Conservation (phyloP, 2,888 invertebrate genomes). For the Acrocyrtus sp. region DNA sequence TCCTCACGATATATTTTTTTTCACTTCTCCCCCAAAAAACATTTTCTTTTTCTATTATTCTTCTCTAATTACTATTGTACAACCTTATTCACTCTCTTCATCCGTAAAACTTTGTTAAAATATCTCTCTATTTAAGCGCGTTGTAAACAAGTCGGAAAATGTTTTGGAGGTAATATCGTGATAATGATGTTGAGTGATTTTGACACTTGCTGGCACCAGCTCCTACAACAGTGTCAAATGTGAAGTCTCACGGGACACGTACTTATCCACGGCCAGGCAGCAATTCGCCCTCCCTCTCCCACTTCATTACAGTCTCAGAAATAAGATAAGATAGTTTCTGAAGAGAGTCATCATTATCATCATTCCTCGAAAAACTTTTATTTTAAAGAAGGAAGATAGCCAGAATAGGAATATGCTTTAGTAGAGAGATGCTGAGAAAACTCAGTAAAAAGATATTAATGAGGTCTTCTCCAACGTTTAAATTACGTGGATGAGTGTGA, state of each 20-base stretch:
- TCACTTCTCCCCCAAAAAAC: too few relatives aligned
- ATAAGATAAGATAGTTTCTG: conserved; percentile 42
- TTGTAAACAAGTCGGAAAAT: conserved; percentile 29
- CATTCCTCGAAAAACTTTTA: too few relatives aligned
- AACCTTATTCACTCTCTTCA: too few relatives aligned
- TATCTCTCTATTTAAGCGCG: too few relatives aligned
- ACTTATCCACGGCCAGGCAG: too few relatives aligned
- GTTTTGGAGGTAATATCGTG: conserved; percentile 31
- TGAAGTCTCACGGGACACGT: conserved; percentile 20
- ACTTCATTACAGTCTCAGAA: conserved; percentile 35
- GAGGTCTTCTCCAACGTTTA: conserved; percentile 1
- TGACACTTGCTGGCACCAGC: conserved; percentile 48
- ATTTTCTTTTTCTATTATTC: too few relatives aligned
- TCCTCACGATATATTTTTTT: too few relatives aligned
- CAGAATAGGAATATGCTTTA: too few relatives aligned
- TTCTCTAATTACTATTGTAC: too few relatives aligned
- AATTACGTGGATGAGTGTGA: conserved; percentile 28
- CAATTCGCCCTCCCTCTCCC: conserved; percentile 15
- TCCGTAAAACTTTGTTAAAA: too few relatives aligned
- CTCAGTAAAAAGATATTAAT: conserved; percentile 1
- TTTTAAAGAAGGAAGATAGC: too few relatives aligned
- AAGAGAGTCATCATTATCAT: conserved; percentile 29
- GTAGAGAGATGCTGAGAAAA: too few relatives aligned
- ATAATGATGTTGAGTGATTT: conserved; percentile 50
- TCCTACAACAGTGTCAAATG: conserved; percentile 31